Conservation (phyloP, 2,797 vertebrate genomes). For the Sciaenops ocellatus region DNA sequence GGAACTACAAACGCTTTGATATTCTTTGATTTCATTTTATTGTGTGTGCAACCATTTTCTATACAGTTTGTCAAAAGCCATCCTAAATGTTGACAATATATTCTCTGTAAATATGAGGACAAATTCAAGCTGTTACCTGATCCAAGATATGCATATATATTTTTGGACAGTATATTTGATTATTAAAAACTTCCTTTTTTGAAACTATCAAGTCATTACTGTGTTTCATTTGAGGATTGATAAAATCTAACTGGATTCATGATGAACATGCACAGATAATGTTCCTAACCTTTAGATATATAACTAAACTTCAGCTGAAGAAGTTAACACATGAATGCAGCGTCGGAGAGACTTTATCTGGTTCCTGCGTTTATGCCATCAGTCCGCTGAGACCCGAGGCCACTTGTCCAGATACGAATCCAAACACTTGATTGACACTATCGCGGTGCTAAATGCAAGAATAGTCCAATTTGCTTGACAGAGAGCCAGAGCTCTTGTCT, state of each 20-base stretch:
- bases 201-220: neutral
- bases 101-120: conserved; percentile 18
- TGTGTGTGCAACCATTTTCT: neutral
- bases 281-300: neutral
- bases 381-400: conserved; percentile 22
- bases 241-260: neutral
- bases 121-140: neutral
- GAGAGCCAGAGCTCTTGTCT: conserved; percentile 68
- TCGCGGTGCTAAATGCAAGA: conserved; percentile 76
- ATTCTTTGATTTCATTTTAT: neutral
- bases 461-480: conserved; percentile 84
- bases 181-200: conserved; percentile 34
- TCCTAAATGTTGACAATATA: neutral
- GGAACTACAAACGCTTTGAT: neutral
- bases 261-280: neutral
- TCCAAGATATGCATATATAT: neutral
- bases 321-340: neutral
- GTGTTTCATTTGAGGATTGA: conserved; percentile 3
- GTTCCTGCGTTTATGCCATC: conserved; percentile 27
- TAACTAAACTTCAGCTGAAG: neutral
- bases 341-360: conserved; percentile 2
- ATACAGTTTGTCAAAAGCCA: neutral
- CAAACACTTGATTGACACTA: conserved; percentile 73
- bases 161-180: conserved; percentile 12
- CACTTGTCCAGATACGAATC: conserved; percentile 58